Base-by-base conservation (phyloP, 2,113 vertebrate genomes). In the Mionectes macconnelli region DNA sequence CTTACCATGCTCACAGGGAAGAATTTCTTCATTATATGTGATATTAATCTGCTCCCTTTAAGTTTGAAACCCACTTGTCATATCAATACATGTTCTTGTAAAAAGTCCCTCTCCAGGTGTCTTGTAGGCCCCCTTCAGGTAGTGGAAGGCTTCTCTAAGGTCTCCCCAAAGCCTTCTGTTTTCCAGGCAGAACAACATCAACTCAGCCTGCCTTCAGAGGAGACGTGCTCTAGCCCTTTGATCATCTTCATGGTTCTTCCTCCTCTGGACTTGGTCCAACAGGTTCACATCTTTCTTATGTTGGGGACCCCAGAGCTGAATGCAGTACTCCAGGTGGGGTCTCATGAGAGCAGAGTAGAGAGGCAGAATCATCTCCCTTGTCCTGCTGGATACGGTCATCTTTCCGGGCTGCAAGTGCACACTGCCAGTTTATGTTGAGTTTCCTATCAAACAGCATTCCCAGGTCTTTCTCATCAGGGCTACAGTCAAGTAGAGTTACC, bases 401-500 rank as follows among this genome's bases (percentile, higher is more conserved):
- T n/a, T 59, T 45, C 60, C 14, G 37, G 53, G 44, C 52, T 59
- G 24, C 45, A 39, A n/a, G 28, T 7, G 16, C 13, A 52, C 37
- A 3, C 30, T 60, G 24, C 16, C 28, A 30, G 24, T 20, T 75
- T 0, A 0, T 30, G 24, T 35, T 47, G 62, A 60, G 28, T 10
- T 45, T 30, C 24, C 30, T 22, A 6, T 30, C 45, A 82, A 10
- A 4, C 20, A 47, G 6, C 16, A 60, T 5, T 5, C 11, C 21
- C 21, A 6, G 13, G 20, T 75, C 23, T 44, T 44, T 66, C 59
- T 52, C 37, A n/a, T 39, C 45, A 40, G 24, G 53, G 39, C n/a
- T 68, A 24, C n/a, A 22, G 27, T 75, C 45, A 53, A 25, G 24
- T 24, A 50, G 8, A 0, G 1, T 45, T 49, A 40, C 15, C 20